phyloP scores from a whole-genome alignment of 2,797 vertebrate genomes.

The Kryptopterus vitreolus region DNA sequence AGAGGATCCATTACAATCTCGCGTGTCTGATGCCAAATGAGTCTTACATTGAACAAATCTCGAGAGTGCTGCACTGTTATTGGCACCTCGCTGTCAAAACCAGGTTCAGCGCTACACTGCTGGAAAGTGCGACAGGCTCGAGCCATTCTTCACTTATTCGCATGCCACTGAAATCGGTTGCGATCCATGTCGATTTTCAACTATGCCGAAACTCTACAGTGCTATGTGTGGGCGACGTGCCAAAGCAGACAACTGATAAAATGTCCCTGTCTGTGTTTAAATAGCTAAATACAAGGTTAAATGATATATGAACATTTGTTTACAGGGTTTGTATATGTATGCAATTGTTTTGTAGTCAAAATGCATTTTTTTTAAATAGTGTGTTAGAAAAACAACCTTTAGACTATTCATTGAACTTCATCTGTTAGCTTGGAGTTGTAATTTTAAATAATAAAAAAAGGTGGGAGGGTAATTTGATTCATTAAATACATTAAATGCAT shows the following conservation, averaged over 20 bases:
- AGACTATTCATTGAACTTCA: neutral
- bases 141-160: constrained; percentile 41
- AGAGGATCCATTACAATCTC: neutral
- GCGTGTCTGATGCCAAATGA: neutral
- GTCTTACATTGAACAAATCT: constrained; percentile 9
- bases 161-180: constrained; percentile 63
- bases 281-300: constrained; percentile 2
- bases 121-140: neutral
- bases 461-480: no score
- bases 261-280: constrained; percentile 6
- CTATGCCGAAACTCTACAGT: constrained; percentile 57
- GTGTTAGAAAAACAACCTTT: neutral
- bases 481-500: neutral
- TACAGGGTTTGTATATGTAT: neutral
- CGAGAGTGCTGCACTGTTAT: neutral
- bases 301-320: constrained; percentile 7
- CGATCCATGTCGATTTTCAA: constrained; percentile 58
- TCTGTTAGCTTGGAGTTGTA: no score
- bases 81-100: neutral
- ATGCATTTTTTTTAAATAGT: neutral
- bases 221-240: constrained; percentile 49
- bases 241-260: neutral
- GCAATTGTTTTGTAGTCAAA: neutral
- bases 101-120: neutral
- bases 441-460: no score